Conservation (phyloP, 2,797 vertebrate genomes). For the Esox lucius region DNA sequence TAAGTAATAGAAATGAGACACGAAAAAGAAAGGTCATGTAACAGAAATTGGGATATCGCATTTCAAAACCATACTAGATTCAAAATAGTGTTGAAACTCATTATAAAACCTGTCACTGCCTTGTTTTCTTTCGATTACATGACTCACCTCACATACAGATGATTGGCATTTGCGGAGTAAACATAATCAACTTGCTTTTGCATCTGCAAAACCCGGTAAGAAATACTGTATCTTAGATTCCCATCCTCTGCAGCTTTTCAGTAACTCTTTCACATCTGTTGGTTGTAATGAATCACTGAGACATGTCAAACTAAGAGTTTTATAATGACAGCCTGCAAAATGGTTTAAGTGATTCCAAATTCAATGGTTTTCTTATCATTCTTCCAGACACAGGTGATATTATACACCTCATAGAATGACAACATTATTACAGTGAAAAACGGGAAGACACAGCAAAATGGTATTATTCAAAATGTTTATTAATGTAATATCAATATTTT, state of each 20-base stretch:
- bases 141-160: background rate
- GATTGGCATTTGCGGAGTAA: slow-evolving; percentile 1
- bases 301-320: slow-evolving; percentile 27
- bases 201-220: background rate
- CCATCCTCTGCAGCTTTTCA: background rate
- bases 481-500: slow-evolving; percentile 55
- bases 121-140: background rate
- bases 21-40: background rate
- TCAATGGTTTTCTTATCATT: slow-evolving; percentile 40
- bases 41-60: background rate
- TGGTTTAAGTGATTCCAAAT: slow-evolving; percentile 28
- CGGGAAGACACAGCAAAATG: slow-evolving; percentile 27
- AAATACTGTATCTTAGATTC: background rate
- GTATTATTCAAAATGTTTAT: slow-evolving; percentile 51
- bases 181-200: slow-evolving; percentile 6
- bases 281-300: slow-evolving; percentile 11
- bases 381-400: slow-evolving; percentile 50
- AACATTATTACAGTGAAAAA: slow-evolving; percentile 45
- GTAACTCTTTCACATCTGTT: background rate
- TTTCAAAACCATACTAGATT: background rate
- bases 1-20: background rate
- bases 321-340: slow-evolving; percentile 16
- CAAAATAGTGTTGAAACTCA: slow-evolving; percentile 1
- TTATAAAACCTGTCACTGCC: slow-evolving; percentile 14
- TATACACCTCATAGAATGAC: slow-evolving; percentile 42